Evolutionary conservation across 2,888 invertebrate genomes (phyloP), one percentile per base, ranked within the genome.

Genomic region (Seira musarum): DNA sequence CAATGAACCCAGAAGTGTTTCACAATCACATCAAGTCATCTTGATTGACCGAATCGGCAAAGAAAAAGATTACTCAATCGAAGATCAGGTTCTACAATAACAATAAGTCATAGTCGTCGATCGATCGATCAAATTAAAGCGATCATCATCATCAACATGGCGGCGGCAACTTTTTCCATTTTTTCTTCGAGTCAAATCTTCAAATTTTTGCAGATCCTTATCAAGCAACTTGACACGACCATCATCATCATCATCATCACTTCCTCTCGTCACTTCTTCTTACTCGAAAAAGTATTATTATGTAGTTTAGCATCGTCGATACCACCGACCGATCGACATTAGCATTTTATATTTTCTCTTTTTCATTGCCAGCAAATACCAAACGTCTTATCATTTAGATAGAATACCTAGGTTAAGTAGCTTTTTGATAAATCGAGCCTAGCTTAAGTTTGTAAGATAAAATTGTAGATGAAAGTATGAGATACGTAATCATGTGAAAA

Each of bases 331-430:
- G 15, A 57, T n/a, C 57, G 57, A 57, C 57, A 57, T 57, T 10
- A 57, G 3, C 57, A 57, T 57, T 57, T n/a, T 57, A 57, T 57
- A 15, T 57, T 71, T 71, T 63, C 35, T 46, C 46, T 35, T 63
- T 60, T 70, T 70, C 70, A 69, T 69, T 71, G 46, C 61, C 63
- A 71, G n/a, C n/a, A n/a, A n/a, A n/a, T n/a, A n/a, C 71, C 61
- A n/a, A 46, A 15, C 25, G 60, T 61, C 10, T 57, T 67, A 10
- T 60, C 15, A 30, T 40, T 6, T 57, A 60, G 17, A 21, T 61
- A 17, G 40, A 40, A 40, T 8, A 40, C 40, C 17, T 57, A 30
- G 15, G 46, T 63, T 22, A 17, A 22, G 21, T 49, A 68, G 57
- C 30, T 70, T 30, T 25, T 24, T 6, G 69, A 70, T 70, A 70